Percentiles rank a stretch among this genome's conserved stretches.
Evolutionary conservation across 2,888 invertebrate species (phyloP).

Genomic region (Tipula vernalis): DNA sequence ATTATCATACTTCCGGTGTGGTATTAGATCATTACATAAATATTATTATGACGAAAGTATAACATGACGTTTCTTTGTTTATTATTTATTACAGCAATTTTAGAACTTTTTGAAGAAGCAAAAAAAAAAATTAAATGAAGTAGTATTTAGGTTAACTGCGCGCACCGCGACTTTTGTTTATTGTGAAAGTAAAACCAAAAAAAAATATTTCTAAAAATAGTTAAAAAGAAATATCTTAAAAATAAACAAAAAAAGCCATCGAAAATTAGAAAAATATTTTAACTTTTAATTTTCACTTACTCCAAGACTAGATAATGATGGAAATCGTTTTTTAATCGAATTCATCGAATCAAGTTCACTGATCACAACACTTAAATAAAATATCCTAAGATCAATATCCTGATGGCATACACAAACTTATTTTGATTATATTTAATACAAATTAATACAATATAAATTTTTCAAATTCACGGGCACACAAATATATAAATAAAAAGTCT

Average conservation of each 20-base stretch:
- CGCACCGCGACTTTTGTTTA: background rate
- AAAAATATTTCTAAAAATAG: background rate
- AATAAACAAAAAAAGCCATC: constrained; percentile 9
- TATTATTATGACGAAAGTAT: background rate
- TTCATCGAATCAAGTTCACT: background rate
- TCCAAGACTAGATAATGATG: constrained; percentile 41
- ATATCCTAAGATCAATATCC: background rate
- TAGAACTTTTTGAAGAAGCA: background rate
- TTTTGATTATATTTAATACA: background rate
- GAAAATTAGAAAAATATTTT: background rate
- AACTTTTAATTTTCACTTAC: constrained; percentile 29
- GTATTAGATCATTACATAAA: background rate
- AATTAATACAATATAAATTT: background rate
- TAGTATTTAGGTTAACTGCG: background rate
- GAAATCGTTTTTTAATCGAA: constrained; percentile 38
- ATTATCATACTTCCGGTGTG: background rate
- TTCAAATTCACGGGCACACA: background rate
- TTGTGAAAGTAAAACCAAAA: background rate
- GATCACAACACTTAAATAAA: background rate
- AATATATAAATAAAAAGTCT: background rate
- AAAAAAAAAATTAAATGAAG: background rate
- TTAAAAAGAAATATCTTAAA: background rate
- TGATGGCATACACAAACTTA: background rate
- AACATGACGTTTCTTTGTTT: background rate
- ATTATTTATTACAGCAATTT: background rate